phyloP scores from a whole-genome alignment of 1,140 invertebrate genomes.

The Megathymus violae region DNA sequence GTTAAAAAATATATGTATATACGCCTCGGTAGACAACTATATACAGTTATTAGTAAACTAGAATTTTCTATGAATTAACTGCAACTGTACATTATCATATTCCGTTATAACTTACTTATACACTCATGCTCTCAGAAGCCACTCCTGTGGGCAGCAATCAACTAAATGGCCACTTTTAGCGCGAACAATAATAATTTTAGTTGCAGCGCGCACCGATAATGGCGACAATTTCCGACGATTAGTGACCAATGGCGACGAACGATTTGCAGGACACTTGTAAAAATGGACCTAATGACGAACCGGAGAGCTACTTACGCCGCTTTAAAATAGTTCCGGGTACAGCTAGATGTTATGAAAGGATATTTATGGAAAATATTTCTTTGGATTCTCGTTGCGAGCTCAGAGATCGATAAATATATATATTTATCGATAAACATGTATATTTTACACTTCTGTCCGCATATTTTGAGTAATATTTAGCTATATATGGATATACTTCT shows the following conservation, averaged over 20 bases:
- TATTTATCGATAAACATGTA: no score
- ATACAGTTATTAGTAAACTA: no score
- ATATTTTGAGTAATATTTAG: not conserved
- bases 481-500: no score
- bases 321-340: constrained; percentile 35
- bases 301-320: constrained; percentile 45
- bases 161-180: constrained; percentile 77
- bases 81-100: not conserved
- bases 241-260: constrained; percentile 60
- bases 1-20: no score
- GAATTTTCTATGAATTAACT: no score
- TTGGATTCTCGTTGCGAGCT: not conserved
- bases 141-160: constrained; percentile 55
- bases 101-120: constrained; percentile 26
- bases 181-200: constrained; percentile 81
- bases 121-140: constrained; percentile 35
- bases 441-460: no score
- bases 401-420: not conserved
- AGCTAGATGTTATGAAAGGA: constrained; percentile 5
- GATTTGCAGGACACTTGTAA: constrained; percentile 70
- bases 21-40: no score
- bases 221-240: constrained; percentile 80
- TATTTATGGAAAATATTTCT: constrained; percentile 12
- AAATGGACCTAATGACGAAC: constrained; percentile 63
- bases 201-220: constrained; percentile 76